A percentile compares a stretch with the other conserved stretches of the same genome.
These are phyloP conservation scores for Rostratula benghalensis DNA, from an alignment of 2,113 vertebrate genomes.

Conservation along the genomic window DNA sequence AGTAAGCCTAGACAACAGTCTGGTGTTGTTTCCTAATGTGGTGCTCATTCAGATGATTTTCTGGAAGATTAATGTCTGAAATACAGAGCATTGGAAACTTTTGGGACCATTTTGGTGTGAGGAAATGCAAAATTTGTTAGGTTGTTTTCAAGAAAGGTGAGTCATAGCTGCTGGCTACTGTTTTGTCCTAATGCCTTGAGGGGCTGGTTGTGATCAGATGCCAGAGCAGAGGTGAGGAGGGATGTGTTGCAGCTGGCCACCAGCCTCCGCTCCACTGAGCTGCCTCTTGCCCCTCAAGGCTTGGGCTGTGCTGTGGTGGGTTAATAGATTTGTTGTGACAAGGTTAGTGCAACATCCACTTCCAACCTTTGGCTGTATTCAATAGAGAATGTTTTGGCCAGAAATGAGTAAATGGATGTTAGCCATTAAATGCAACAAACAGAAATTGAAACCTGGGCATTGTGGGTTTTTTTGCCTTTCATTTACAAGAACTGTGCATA, in stretches of 20 bases:
- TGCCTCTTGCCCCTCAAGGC: fast-evolving
- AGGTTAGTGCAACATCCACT: background rate
- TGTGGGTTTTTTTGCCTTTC: background rate
- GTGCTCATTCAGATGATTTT: background rate
- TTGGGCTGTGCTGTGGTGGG: background rate
- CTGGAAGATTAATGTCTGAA: background rate
- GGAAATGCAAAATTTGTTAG: background rate
- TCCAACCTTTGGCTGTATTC: background rate
- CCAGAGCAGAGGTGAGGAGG: background rate
- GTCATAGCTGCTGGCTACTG: background rate
- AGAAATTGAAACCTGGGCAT: background rate
- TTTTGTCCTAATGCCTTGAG: background rate
- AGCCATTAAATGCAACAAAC: no score
- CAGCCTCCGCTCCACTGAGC: background rate
- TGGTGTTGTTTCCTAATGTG: background rate
- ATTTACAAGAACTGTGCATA: background rate
- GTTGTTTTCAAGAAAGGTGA: background rate
- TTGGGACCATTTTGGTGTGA: background rate
- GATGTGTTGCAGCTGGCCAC: background rate
- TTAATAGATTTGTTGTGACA: background rate
- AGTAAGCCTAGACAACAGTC: background rate
- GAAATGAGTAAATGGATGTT: background rate
- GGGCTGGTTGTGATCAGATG: fast-evolving
- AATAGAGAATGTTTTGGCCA: background rate
- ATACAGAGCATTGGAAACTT: background rate